A percentile compares a stretch with the other conserved stretches of the same genome.
phyloP scores from a whole-genome alignment of 2,797 vertebrate species.

The Liparis tanakae region DNA sequence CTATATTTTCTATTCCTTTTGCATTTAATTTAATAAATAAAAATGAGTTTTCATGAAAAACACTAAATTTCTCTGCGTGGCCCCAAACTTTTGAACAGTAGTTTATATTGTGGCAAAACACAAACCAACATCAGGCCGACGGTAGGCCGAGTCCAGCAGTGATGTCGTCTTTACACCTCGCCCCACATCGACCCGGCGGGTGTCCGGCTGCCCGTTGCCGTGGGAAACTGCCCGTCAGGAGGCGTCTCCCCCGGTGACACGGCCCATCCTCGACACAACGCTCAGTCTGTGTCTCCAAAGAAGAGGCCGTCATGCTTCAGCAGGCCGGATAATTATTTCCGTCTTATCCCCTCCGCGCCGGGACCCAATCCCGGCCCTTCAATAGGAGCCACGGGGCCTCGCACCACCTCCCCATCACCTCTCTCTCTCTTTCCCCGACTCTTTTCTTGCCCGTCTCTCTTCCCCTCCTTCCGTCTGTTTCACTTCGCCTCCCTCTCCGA shows the following conservation, averaged over 20 bases:
- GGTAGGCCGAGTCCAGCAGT: slow-evolving; percentile 19
- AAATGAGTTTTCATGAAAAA: too few species aligned
- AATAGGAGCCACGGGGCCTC: slow-evolving; percentile 76
- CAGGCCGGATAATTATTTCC: slow-evolving; percentile 88
- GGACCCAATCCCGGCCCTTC: slow-evolving; percentile 80
- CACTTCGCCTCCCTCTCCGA: slow-evolving; percentile 70
- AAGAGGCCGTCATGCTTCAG: slow-evolving; percentile 87
- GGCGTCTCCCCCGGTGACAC: slow-evolving; percentile 76
- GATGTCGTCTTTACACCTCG: slow-evolving; percentile 14
- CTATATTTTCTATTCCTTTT: too few species aligned
- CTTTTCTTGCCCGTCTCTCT: slow-evolving; percentile 71
- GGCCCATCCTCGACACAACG: slow-evolving; percentile 82
- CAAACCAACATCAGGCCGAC: background rate
- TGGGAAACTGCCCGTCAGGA: slow-evolving; percentile 77
- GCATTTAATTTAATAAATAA: too few species aligned
- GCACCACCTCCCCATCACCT: slow-evolving; percentile 71
- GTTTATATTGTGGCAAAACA: too few species aligned
- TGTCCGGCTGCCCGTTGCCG: slow-evolving; percentile 48
- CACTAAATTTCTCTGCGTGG: too few species aligned
- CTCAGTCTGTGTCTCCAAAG: slow-evolving; percentile 79
- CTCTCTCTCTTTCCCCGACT: slow-evolving; percentile 43
- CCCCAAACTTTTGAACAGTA: too few species aligned
- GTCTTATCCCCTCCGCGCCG: slow-evolving; percentile 86
- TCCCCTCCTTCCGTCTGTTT: slow-evolving; percentile 73
- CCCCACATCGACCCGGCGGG: slow-evolving; percentile 56